Evolutionary conservation across 2,113 vertebrate species (phyloP).

Genomic region (Grammomys surdaster): DNA sequence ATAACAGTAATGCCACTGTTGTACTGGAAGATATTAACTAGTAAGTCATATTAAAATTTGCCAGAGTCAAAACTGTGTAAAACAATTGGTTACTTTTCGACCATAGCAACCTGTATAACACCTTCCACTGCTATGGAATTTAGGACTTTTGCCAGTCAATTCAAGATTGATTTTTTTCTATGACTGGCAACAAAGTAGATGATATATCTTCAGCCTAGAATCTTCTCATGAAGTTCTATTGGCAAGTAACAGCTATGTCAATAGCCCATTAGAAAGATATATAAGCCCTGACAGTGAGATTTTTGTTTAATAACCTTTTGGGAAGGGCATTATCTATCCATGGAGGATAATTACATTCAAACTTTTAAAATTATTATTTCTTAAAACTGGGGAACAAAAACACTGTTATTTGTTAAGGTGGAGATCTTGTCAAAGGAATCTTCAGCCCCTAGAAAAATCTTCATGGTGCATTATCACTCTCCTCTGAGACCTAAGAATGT

Average conservation of each 20-base stretch:
- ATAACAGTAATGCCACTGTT: background rate
- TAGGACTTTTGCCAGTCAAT: too few species aligned
- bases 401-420: background rate
- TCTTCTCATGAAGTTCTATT: background rate
- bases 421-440: background rate
- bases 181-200: background rate
- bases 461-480: background rate
- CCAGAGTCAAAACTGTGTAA: background rate
- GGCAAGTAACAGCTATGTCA: background rate
- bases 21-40: background rate
- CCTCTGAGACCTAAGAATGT: background rate
- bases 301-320: background rate
- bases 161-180: background rate
- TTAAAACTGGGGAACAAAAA: background rate
- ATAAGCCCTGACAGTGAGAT: background rate
- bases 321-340: too few species aligned
- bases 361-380: too few species aligned
- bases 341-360: background rate
- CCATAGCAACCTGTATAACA: background rate
- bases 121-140: background rate
- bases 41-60: background rate
- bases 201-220: background rate
- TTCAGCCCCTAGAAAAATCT: accelerated
- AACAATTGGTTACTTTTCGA: background rate
- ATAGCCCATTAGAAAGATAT: background rate